Evolutionary conservation across 2,888 invertebrate species (phyloP).

Genomic region (Yponomeuta evonymella): DNA sequence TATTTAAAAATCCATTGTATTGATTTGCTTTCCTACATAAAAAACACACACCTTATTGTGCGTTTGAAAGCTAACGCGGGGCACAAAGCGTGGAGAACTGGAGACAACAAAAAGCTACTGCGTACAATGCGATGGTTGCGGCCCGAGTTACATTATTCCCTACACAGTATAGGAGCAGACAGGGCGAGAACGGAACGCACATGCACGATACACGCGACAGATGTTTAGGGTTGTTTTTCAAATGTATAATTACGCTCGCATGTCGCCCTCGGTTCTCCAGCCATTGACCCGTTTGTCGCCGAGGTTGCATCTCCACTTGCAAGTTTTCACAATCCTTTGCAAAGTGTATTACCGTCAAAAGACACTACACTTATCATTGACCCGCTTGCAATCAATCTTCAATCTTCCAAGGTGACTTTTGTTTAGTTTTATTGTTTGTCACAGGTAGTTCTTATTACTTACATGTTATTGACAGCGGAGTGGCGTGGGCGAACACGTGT

Average conservation of each 20-base stretch:
- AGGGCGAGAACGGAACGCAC: constrained; percentile 46
- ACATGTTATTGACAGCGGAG: constrained; percentile 25
- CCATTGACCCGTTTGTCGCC: constrained; percentile 62
- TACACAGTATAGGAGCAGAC: constrained; percentile 34
- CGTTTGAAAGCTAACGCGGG: constrained; percentile 56
- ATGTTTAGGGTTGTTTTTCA: constrained; percentile 70
- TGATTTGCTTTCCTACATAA: constrained; percentile 56
- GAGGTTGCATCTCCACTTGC: constrained; percentile 52
- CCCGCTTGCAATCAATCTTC: background rate
- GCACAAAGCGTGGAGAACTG: constrained; percentile 67
- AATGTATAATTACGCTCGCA: constrained; percentile 56
- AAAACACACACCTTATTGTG: constrained; percentile 50
- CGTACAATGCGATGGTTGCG: constrained; percentile 57
- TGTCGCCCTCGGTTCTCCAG: constrained; percentile 34
- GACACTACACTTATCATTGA: background rate
- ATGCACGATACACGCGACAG: constrained; percentile 67
- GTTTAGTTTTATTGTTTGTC: background rate
- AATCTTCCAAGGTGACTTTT: background rate
- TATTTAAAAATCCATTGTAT: constrained; percentile 42
- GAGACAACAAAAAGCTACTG: constrained; percentile 65
- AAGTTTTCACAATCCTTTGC: constrained; percentile 22
- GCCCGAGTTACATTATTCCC: constrained; percentile 65
- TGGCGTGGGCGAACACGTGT: constrained; percentile 61
- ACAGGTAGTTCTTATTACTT: constrained; percentile 40
- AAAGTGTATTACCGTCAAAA: constrained; percentile 1